Percentiles rank a stretch among this genome's conserved stretches.
These are phyloP conservation scores for Stegodyphus dumicola DNA, from an alignment of 1,140 invertebrate genomes.

Conservation along the genomic window DNA sequence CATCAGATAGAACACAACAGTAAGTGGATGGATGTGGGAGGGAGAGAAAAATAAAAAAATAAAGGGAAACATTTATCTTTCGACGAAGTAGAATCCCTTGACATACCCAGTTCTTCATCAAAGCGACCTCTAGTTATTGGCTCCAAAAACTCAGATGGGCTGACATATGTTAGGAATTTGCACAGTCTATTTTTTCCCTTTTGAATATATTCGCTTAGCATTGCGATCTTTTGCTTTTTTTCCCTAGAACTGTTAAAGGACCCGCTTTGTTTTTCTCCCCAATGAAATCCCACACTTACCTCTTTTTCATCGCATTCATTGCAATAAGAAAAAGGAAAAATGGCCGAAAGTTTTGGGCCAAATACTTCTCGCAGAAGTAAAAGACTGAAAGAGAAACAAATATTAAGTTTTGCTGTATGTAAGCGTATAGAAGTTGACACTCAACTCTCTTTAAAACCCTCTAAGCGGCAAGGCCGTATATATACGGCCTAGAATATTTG, in stretches of 20 bases:
- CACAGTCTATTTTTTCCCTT: not conserved
- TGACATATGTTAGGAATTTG: not conserved
- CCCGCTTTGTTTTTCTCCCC: not conserved
- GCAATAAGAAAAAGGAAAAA: no score
- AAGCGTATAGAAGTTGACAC: no score
- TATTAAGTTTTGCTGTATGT: no score
- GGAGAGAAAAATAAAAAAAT: slow-evolving; percentile 19
- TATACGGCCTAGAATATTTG: no score
- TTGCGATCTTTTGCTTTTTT: not conserved
- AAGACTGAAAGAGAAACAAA: no score
- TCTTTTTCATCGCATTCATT: no score
- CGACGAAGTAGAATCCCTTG: slow-evolving; percentile 42
- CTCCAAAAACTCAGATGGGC: slow-evolving; percentile 18
- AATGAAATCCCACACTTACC: slow-evolving; percentile 1
- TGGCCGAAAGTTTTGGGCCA: no score
- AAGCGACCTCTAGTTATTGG: slow-evolving; percentile 52
- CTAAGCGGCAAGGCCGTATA: no score
- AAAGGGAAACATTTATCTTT: slow-evolving; percentile 44
- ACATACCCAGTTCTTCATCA: slow-evolving; percentile 54
- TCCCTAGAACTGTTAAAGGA: slow-evolving; percentile 11
- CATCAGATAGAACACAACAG: slow-evolving; percentile 16
- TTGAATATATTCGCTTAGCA: not conserved
- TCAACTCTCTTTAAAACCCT: no score
- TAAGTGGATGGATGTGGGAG: no score
- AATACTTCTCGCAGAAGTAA: no score